A percentile compares a stretch with the other conserved stretches of the same genome.
Conservation (phyloP, 2,797 vertebrate genomes). For the Ctenopoma multispine region DNA sequence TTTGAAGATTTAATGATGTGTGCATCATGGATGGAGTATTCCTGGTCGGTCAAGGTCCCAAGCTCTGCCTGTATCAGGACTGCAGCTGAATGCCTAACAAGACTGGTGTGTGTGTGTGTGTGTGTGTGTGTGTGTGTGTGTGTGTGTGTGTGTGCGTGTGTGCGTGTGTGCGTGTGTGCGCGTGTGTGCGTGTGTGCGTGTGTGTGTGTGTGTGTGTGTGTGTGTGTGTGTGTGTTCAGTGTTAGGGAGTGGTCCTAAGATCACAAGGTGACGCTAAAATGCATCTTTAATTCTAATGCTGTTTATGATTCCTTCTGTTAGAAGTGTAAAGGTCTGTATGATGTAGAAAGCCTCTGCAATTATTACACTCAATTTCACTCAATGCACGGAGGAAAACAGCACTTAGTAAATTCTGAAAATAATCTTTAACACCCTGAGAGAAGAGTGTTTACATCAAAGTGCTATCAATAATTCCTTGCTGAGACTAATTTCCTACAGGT, state of each 20-base stretch:
- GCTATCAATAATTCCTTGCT: constrained; percentile 53
- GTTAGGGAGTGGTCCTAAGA: constrained; percentile 43
- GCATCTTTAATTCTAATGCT: constrained; percentile 72
- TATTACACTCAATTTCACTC: constrained; percentile 65
- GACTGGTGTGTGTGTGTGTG: constrained; percentile 10
- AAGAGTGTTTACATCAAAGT: constrained; percentile 68
- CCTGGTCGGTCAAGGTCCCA: constrained; percentile 73
- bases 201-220: constrained; percentile 14
- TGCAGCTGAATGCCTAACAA: constrained; percentile 74
- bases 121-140: too few species aligned
- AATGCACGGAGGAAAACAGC: constrained; percentile 55
- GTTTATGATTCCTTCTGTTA: constrained; percentile 66
- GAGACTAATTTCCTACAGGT: constrained; percentile 70
- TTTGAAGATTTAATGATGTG: constrained; percentile 79
- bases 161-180: too few species aligned
- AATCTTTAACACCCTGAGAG: constrained; percentile 57
- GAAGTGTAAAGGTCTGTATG: constrained; percentile 49
- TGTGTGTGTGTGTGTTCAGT: not conserved
- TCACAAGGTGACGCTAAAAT: constrained; percentile 66
- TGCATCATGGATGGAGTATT: constrained; percentile 58
- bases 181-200: constrained; percentile 18
- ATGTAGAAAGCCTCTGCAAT: constrained; percentile 52
- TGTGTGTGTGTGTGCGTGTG: too few species aligned
- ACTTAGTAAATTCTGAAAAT: constrained; percentile 66
- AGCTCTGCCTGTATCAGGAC: constrained; percentile 51